Evolutionary conservation across 2,113 vertebrate species (phyloP), one percentile per base, ranked within the genome.

Genomic region (Oreochromis tanganicae): DNA sequence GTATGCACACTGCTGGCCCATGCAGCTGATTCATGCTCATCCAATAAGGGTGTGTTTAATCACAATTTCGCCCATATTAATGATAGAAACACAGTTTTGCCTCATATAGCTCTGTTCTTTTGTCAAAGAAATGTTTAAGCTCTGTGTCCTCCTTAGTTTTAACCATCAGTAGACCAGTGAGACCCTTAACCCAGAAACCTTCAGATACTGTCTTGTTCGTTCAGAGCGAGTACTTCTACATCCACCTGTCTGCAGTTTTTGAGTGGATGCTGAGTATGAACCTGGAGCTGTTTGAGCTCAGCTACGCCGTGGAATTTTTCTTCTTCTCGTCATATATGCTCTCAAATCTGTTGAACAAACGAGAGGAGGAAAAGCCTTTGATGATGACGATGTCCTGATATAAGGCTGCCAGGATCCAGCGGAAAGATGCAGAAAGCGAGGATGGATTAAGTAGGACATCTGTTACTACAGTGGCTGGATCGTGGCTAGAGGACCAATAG

Each of bases 241-340:
- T 41, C 1, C 96, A 97, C 63, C 9, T 96, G 57, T 91, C 96
- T 5, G 96, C 97, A 4, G 75, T 97, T 14, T 96, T 96, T 81
- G 97, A 97, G 87, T 97, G 97, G 97, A 93, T 93, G 56, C 93
- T 97, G 46, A 95, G 94, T 3, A 16, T 93, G 32, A 97, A 97
- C 90, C 68, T 97, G 85, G 94, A 97, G 89, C 52, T 97, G 46
- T 97, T 97, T 80, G 96, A 97, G 90, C 92, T 97, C 88, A 97
- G 94, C 89, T 97, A 86, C 11, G 54, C 82, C 0, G 87, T 92
- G 73, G 97, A 97, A 88, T 97, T 97, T 83, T 93, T 55, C 59
- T 95, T 85, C 91, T 97, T 97, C 91, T 96, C 96, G 0, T 95
- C 96, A 11, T 94, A 85, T 88, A 96, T 97, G 97, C 9, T 97